These are phyloP conservation scores for Psettodes erumei DNA, from an alignment of 2,113 vertebrate species.

Conservation along the genomic window DNA sequence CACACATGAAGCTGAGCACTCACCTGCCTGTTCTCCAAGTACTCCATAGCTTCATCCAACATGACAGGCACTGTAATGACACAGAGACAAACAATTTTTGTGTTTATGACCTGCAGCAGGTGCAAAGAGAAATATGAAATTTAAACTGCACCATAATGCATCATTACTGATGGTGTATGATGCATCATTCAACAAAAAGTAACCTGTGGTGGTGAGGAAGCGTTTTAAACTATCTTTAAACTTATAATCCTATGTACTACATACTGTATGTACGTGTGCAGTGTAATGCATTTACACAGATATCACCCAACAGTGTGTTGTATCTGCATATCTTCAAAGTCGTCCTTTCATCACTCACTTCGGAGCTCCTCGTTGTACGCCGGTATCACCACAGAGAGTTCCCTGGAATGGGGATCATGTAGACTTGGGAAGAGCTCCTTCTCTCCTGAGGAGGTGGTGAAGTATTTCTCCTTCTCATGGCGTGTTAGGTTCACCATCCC, in stretches of 20 bases:
- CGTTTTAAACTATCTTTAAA: background rate
- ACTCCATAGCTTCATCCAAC: slow-evolving; percentile 95
- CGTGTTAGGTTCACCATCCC: slow-evolving; percentile 79
- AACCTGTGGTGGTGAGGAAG: background rate
- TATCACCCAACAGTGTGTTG: background rate
- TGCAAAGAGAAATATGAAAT: background rate
- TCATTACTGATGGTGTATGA: background rate
- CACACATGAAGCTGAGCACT: slow-evolving; percentile 11
- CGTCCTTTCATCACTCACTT: slow-evolving; percentile 73
- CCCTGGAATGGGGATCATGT: slow-evolving; percentile 84
- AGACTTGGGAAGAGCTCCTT: slow-evolving; percentile 87
- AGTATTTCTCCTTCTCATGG: slow-evolving; percentile 88
- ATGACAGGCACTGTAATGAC: slow-evolving; percentile 90
- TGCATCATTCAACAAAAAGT: background rate
- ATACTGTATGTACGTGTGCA: background rate
- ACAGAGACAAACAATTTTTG: slow-evolving; percentile 30
- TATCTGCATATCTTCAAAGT: too few relatives aligned
- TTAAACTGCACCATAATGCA: too few relatives aligned
- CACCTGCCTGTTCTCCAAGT: slow-evolving; percentile 95
- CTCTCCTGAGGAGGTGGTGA: slow-evolving; percentile 79
- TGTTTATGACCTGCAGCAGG: background rate
- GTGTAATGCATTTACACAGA: background rate
- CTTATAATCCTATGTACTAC: background rate
- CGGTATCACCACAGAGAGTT: slow-evolving; percentile 92
- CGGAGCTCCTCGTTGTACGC: slow-evolving; percentile 94